Evolutionary conservation across 2,888 invertebrate species (phyloP).

Genomic region (Pollenia griseotomentosa): DNA sequence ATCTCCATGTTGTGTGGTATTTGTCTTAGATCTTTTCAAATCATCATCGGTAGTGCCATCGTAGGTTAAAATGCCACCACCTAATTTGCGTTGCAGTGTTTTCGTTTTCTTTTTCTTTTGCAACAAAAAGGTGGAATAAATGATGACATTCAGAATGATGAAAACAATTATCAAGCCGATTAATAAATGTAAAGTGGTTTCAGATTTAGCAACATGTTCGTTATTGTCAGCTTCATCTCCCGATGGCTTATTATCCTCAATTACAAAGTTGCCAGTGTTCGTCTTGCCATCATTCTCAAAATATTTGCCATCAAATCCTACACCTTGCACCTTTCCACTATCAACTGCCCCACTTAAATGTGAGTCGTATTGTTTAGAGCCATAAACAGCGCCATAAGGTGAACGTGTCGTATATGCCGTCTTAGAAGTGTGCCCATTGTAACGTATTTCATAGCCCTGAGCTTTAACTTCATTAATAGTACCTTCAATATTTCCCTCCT

Average conservation of each 20-base stretch:
- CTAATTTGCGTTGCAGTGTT: slow-evolving; percentile 80
- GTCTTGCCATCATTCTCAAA: slow-evolving; percentile 43
- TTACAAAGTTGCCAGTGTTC: slow-evolving; percentile 58
- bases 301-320: slow-evolving; percentile 44
- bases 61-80: slow-evolving; percentile 80
- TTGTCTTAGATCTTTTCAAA: slow-evolving; percentile 81
- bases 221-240: slow-evolving; percentile 73
- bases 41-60: slow-evolving; percentile 83
- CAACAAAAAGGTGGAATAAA: slow-evolving; percentile 82
- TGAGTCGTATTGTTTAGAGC: slow-evolving; percentile 49
- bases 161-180: slow-evolving; percentile 89
- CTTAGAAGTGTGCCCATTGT: slow-evolving; percentile 44
- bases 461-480: slow-evolving; percentile 20
- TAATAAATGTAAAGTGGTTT: slow-evolving; percentile 87
- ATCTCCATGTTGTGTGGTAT: slow-evolving; percentile 74
- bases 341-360: neutral
- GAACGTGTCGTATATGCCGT: slow-evolving; percentile 38
- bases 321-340: neutral
- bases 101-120: slow-evolving; percentile 80
- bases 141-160: slow-evolving; percentile 88
- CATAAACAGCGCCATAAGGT: slow-evolving; percentile 55
- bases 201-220: slow-evolving; percentile 85
- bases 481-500: slow-evolving; percentile 1
- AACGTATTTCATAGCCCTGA: slow-evolving; percentile 59
- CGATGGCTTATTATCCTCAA: slow-evolving; percentile 59